Conservation (phyloP, 2,888 invertebrate genomes). For the Nomada flava region DNA sequence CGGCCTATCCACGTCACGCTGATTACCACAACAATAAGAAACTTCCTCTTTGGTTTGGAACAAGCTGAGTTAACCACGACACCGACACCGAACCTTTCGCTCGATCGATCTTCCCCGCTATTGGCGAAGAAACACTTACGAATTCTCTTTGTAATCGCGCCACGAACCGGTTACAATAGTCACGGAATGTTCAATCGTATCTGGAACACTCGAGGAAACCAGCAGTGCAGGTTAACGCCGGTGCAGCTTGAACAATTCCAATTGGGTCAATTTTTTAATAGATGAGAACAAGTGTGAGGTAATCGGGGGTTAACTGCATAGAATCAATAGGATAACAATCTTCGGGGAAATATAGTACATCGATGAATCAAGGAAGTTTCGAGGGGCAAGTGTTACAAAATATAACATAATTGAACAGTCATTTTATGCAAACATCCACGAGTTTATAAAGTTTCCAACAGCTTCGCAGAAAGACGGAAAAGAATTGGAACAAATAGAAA, state of each 20-base stretch:
- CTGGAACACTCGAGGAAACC: neutral
- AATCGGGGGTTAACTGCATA: no score
- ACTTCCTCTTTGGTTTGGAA: constrained; percentile 32
- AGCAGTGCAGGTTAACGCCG: constrained; percentile 5
- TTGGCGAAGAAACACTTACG: neutral
- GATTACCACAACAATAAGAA: constrained; percentile 62
- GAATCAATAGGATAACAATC: neutral
- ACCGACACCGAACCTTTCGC: constrained; percentile 7
- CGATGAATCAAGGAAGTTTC: no score
- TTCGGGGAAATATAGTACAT: no score
- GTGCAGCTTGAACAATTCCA: neutral
- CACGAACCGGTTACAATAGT: neutral
- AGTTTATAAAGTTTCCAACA: no score
- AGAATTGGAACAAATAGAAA: no score
- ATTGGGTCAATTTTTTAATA: neutral
- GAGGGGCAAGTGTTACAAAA: no score
- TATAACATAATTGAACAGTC: no score
- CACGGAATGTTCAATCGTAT: neutral
- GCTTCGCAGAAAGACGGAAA: no score
- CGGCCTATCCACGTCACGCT: constrained; percentile 14
- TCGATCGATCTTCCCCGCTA: constrained; percentile 35
- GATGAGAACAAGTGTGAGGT: no score
- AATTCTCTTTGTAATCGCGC: constrained; percentile 4
- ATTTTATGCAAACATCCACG: no score
- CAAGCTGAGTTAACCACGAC: constrained; percentile 27